phyloP scores from a whole-genome alignment of 1,140 invertebrate genomes.

The Ctenoplectra terminalis region DNA sequence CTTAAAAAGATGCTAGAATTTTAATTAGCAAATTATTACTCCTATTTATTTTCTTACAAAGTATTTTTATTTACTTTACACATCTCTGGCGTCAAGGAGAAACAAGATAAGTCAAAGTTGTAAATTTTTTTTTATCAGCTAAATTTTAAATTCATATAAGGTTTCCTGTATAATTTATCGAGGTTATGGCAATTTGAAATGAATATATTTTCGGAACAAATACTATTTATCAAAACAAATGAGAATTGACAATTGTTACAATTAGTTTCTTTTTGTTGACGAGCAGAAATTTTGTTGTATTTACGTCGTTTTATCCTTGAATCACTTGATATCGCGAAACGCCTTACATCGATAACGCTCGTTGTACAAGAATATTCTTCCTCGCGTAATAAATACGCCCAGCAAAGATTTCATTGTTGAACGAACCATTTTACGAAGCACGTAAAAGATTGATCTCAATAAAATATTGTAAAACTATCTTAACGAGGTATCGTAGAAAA shows the following conservation, averaged over 20 bases:
- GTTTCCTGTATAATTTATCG: no score
- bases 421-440: neutral
- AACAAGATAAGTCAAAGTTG: no score
- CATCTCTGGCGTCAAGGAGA: no score
- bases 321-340: neutral
- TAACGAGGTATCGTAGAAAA: neutral
- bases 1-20: neutral
- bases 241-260: no score
- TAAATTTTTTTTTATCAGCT: no score
- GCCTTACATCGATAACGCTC: neutral
- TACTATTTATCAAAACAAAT: no score
- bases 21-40: no score
- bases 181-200: no score
- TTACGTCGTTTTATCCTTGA: slow-evolving; percentile 7
- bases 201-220: no score
- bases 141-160: no score
- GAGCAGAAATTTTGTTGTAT: neutral
- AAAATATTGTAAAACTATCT: neutral
- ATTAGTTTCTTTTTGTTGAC: neutral
- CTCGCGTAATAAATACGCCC: neutral
- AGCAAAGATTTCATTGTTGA: neutral
- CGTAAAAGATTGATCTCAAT: neutral
- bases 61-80: no score
- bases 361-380: neutral
- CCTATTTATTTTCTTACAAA: no score